Percentiles rank a stretch among this genome's conserved stretches.
Evolutionary conservation across 2,888 invertebrate genomes (phyloP).

Genomic region (Cataglyphis rosenhaueri): DNA sequence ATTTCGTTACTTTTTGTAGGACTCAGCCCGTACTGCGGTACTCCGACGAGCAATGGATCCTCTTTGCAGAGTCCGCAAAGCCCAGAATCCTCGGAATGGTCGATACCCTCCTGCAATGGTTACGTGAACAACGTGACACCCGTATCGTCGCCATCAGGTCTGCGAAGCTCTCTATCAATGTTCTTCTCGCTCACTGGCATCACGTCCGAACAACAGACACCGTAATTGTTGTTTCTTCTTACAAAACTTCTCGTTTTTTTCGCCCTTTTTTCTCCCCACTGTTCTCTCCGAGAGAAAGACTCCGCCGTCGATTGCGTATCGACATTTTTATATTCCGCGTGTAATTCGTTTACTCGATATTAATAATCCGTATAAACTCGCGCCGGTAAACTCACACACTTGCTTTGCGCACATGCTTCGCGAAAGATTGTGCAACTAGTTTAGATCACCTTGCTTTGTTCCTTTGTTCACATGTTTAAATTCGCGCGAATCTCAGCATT

Average conservation of each 20-base stretch:
- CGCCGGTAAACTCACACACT: slow-evolving; percentile 18
- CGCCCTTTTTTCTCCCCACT: neutral
- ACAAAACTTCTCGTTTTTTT: slow-evolving; percentile 54
- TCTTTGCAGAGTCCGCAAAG: slow-evolving; percentile 72
- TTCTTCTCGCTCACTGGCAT: slow-evolving; percentile 82
- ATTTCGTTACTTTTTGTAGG: slow-evolving; percentile 55
- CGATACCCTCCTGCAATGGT: slow-evolving; percentile 78
- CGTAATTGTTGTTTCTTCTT: slow-evolving; percentile 79
- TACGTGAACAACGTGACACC: slow-evolving; percentile 70
- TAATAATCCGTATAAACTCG: neutral
- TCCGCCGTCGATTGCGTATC: neutral
- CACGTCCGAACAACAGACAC: slow-evolving; percentile 79
- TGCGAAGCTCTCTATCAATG: slow-evolving; percentile 83
- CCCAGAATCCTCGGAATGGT: slow-evolving; percentile 79
- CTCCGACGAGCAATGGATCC: slow-evolving; percentile 69
- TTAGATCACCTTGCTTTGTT: slow-evolving; percentile 18
- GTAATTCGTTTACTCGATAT: neutral
- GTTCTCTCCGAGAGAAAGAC: slow-evolving; percentile 7
- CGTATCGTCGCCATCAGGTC: slow-evolving; percentile 79
- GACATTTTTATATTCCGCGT: neutral
- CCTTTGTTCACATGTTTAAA: neutral
- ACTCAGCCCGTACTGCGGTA: slow-evolving; percentile 69
- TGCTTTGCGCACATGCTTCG: neutral
- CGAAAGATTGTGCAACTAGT: neutral
- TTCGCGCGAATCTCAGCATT: neutral